Base-by-base conservation (phyloP, 2,113 vertebrate species). In the Alosa alosa region DNA sequence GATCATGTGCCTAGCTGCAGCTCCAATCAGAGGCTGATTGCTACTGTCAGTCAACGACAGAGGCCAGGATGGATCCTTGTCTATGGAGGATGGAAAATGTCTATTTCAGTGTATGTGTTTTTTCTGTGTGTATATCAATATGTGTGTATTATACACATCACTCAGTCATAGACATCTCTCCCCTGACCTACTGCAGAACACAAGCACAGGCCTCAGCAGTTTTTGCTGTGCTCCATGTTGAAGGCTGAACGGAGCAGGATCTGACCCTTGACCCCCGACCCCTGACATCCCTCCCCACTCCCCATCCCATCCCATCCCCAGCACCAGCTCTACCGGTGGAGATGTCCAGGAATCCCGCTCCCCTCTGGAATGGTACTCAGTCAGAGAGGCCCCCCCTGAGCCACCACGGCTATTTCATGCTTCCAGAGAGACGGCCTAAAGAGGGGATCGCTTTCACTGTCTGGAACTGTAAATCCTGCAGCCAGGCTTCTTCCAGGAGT, bases 391-490 rank as follows among this genome's bases (percentile, higher is more conserved):
- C 4, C 31, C 6, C 64, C 36, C 55, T 22, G 25, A 36, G 72
- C 72, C 72, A 36, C 13, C 31, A 1, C 39, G 11, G 72, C 31
- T 11, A 36, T 39, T 78, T 78, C 31, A 78, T 39, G 31, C 72
- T 36, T 78, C 72, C 31, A 17, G 25, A 36, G 72, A 36, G 72
- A 78, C 31, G 25, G 31, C 31, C 4, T 39, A 39, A 78, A 81
- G 82, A 84, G 78, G 82, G 87, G 72, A 88, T 86, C 83, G 83
- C 85, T 89, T 89, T 88, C 87, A 84, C 39, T 72, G 50, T 82
- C 81, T 85, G 87, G 85, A 84, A 85, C 49, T 82, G 72, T 81
- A 39, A 72, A 68, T 78, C 72, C 39, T 39, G 31, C 25, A 6
- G 18, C 55, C 18, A 60, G 55, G 55, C 55, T 60, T 22, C 18